phyloP scores from a whole-genome alignment of 2,113 vertebrate species.

The Cottus gobio region DNA sequence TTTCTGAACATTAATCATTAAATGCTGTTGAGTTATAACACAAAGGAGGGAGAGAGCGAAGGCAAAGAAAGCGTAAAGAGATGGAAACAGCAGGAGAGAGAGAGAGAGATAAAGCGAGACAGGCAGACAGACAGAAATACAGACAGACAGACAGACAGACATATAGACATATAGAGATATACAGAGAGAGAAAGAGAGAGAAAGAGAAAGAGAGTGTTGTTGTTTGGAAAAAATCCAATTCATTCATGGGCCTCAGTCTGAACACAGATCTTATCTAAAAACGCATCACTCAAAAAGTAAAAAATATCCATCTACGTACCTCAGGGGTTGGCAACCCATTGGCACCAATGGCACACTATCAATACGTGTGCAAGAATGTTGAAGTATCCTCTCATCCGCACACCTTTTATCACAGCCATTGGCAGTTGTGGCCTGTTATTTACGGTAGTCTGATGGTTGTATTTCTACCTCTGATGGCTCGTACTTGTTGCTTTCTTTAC shows the following conservation, averaged over 20 bases:
- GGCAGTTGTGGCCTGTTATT: background rate
- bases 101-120: too few species aligned
- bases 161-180: too few species aligned
- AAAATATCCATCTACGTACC: constrained; percentile 1
- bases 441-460: background rate
- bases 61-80: background rate
- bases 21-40: constrained; percentile 6
- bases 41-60: background rate
- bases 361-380: background rate
- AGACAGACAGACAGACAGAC: too few species aligned
- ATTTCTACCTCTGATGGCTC: background rate
- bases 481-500: too few species aligned
- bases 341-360: background rate
- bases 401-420: background rate
- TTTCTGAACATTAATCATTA: constrained; percentile 6
- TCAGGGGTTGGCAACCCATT: background rate
- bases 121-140: too few species aligned
- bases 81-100: background rate
- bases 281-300: constrained; percentile 3
- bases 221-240: constrained; percentile 9
- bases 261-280: background rate
- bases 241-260: background rate
- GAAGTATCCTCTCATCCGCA: background rate
- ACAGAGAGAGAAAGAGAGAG: background rate
- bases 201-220: background rate